phyloP scores from a whole-genome alignment of 2,113 vertebrate species.

The Panthera leo region DNA sequence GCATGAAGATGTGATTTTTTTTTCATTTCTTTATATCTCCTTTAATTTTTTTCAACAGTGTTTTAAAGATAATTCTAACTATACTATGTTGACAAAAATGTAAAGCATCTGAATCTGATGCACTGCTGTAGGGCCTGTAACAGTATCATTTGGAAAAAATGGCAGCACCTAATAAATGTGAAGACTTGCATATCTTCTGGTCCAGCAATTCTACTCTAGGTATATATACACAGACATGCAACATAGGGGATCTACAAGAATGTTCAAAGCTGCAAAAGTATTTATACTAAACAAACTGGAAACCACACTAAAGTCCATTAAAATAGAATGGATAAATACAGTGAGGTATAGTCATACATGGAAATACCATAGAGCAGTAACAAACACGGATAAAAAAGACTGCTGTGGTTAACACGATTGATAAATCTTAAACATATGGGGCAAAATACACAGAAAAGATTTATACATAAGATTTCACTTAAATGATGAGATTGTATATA shows the following conservation, averaged over 20 bases:
- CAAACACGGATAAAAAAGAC: not conserved
- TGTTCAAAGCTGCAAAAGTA: not conserved
- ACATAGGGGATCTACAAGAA: not conserved
- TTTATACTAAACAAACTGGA: not conserved
- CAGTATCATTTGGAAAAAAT: not conserved
- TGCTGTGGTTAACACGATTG: not conserved
- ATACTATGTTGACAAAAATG: not conserved
- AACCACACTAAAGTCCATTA: not conserved
- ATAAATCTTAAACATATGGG: not conserved
- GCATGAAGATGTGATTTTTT: not conserved
- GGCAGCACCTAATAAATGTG: not conserved
- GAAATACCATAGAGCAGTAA: not conserved
- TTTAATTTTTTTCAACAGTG: not conserved
- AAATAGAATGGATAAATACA: not conserved
- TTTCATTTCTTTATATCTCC: not conserved
- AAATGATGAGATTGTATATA: not conserved
- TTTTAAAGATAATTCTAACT: not conserved
- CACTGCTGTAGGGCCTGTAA: not conserved
- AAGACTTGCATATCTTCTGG: not conserved
- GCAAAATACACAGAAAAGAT: not conserved
- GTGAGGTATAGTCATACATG: not conserved
- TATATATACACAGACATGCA: not conserved
- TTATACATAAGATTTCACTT: not conserved
- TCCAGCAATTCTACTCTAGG: not conserved
- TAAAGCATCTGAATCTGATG: not conserved